Percentiles rank a stretch among this genome's conserved stretches.
Conservation (phyloP, 1,140 invertebrate species). For the Bactericera cockerelli region DNA sequence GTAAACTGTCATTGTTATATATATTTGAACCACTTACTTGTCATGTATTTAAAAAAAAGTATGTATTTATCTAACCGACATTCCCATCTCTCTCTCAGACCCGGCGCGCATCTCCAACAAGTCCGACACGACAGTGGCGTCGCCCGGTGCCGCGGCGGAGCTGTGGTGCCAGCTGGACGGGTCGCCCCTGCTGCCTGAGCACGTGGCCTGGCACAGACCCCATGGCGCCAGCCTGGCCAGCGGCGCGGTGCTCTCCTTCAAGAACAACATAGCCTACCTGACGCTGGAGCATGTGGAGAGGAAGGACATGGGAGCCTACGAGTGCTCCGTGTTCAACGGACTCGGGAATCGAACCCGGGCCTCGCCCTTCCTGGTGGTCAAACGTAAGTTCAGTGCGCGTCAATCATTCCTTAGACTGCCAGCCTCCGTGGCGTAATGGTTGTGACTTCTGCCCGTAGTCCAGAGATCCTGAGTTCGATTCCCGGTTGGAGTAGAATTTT, state of each 20-base stretch:
- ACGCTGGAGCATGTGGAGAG: conserved; percentile 58
- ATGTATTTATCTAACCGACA: too few relatives aligned
- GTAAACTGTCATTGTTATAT: too few relatives aligned
- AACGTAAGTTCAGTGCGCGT: too few relatives aligned
- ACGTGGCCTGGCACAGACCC: conserved; percentile 71
- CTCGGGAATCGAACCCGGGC: conserved; percentile 54
- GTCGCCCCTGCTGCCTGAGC: conserved; percentile 67
- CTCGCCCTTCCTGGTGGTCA: conserved; percentile 51
- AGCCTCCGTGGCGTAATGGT: too few relatives aligned
- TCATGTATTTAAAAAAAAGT: too few relatives aligned
- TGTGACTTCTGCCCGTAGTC: too few relatives aligned
- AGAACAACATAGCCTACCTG: conserved; percentile 61
- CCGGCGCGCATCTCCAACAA: conserved; percentile 62
- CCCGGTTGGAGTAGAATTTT: too few relatives aligned
- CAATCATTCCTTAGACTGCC: too few relatives aligned
- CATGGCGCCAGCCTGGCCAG: too few relatives aligned
- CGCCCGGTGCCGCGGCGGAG: conserved; percentile 63
- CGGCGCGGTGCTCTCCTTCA: conserved; percentile 48
- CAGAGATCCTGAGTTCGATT: too few relatives aligned
- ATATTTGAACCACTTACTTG: too few relatives aligned
- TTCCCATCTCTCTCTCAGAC: conserved; percentile 47
- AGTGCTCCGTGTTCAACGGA: conserved; percentile 82
- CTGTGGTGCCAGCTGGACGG: conserved; percentile 77
- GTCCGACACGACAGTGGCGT: conserved; percentile 56
- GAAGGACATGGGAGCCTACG: conserved; percentile 77